Conservation (phyloP, 2,888 invertebrate species). For the Herminia tarsipennalis region DNA sequence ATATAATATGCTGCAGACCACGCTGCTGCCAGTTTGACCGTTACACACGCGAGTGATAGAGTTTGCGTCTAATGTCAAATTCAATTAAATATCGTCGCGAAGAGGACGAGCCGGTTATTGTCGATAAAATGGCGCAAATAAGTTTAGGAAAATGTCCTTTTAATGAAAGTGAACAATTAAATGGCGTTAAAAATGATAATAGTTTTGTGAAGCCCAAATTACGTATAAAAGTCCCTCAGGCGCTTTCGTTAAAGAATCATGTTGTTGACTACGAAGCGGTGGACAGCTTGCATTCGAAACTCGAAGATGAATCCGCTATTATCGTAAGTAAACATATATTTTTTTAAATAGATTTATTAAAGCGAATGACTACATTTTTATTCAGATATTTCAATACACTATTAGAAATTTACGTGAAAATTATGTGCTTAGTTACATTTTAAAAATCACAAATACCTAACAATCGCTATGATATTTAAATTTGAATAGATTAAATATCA, state of each 20-base stretch:
- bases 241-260: constrained; percentile 69
- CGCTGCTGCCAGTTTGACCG: constrained; percentile 51
- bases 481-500: too few species aligned
- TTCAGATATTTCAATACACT: too few species aligned
- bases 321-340: constrained; percentile 59
- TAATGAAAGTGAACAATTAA: constrained; percentile 60
- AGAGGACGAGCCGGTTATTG: constrained; percentile 14
- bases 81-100: not conserved
- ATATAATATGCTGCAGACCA: constrained; percentile 64
- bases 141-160: constrained; percentile 61
- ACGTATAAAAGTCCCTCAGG: constrained; percentile 72
- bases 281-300: constrained; percentile 67
- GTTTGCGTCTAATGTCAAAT: constrained; percentile 5
- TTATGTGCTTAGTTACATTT: too few species aligned
- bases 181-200: constrained; percentile 47
- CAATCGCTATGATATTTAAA: too few species aligned
- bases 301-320: constrained; percentile 58
- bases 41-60: constrained; percentile 40
- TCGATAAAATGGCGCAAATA: constrained; percentile 61
- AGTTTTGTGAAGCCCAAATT: constrained; percentile 64
- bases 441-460: too few species aligned
- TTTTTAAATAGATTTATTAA: not conserved
- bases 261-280: constrained; percentile 56
- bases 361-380: too few species aligned
- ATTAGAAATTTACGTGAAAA: too few species aligned